Conservation (phyloP, 1,140 invertebrate genomes). For the Epicauta chinensis region DNA sequence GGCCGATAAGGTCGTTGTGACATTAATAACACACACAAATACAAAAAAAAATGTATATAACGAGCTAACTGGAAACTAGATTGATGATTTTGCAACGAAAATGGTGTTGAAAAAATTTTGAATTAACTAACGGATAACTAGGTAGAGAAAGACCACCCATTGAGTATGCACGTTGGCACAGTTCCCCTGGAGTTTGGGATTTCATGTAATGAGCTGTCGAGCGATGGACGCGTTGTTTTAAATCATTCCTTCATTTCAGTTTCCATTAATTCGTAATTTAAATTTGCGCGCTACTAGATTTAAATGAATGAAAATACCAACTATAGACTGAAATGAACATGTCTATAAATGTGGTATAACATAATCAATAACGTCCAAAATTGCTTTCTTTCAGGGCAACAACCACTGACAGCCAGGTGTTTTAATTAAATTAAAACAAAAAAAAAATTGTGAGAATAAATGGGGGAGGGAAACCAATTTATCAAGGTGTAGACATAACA, state of each 20-base stretch:
- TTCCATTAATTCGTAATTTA: slow-evolving; percentile 27
- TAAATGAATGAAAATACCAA: slow-evolving; percentile 9
- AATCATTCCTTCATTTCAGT: slow-evolving; percentile 26
- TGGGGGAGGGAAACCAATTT: slow-evolving; percentile 11
- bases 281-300: slow-evolving; percentile 22
- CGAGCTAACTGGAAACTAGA: neutral
- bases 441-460: too few relatives aligned
- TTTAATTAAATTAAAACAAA: slow-evolving; percentile 17
- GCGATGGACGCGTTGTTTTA: slow-evolving; percentile 21
- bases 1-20: slow-evolving; percentile 17
- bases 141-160: too few relatives aligned
- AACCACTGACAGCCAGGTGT: slow-evolving; percentile 5
- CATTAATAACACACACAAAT: too few relatives aligned
- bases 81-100: slow-evolving; percentile 13
- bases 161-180: too few relatives aligned
- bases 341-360: neutral
- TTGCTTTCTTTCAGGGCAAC: slow-evolving; percentile 7
- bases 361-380: slow-evolving; percentile 16
- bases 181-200: slow-evolving; percentile 1
- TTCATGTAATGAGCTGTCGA: slow-evolving; percentile 25
- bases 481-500: slow-evolving; percentile 16
- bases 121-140: too few relatives aligned
- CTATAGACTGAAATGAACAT: neutral
- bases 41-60: neutral
- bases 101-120: neutral